Evolutionary conservation across 2,797 vertebrate species (phyloP).

Genomic region (Coranthus polyacanthus): DNA sequence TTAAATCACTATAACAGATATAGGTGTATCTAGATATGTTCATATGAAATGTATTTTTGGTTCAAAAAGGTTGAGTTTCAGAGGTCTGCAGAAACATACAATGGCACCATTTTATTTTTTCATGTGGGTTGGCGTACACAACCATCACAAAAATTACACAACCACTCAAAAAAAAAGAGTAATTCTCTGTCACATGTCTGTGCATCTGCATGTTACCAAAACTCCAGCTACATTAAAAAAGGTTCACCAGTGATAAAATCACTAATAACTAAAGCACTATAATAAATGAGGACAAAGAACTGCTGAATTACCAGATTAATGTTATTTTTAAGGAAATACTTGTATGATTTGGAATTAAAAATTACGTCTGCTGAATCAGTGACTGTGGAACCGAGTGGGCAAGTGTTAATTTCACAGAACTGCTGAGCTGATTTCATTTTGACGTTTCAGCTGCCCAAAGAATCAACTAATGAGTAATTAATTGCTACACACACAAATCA

Average conservation of each 20-base stretch:
- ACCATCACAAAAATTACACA: constrained; percentile 5
- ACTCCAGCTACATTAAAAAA: constrained; percentile 29
- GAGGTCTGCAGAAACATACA: no score
- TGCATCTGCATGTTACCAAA: constrained; percentile 17
- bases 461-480: constrained; percentile 80
- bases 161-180: constrained; percentile 22
- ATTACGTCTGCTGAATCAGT: constrained; percentile 37
- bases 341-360: constrained; percentile 59
- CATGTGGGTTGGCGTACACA: no score
- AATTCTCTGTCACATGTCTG: constrained; percentile 19
- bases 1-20: no score
- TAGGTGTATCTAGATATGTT: no score
- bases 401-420: constrained; percentile 69
- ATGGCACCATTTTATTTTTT: no score
- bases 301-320: constrained; percentile 50
- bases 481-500: constrained; percentile 70
- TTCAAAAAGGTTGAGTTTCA: no score
- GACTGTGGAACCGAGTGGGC: constrained; percentile 22
- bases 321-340: constrained; percentile 53
- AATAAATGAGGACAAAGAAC: constrained; percentile 34
- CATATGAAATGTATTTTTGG: no score
- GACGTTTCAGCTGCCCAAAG: constrained; percentile 75
- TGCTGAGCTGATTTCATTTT: constrained; percentile 70
- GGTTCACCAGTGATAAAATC: constrained; percentile 43
- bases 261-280: constrained; percentile 9